Evolutionary conservation across 2,888 invertebrate genomes (phyloP).

Genomic region (Cordylochernes scorpioides): DNA sequence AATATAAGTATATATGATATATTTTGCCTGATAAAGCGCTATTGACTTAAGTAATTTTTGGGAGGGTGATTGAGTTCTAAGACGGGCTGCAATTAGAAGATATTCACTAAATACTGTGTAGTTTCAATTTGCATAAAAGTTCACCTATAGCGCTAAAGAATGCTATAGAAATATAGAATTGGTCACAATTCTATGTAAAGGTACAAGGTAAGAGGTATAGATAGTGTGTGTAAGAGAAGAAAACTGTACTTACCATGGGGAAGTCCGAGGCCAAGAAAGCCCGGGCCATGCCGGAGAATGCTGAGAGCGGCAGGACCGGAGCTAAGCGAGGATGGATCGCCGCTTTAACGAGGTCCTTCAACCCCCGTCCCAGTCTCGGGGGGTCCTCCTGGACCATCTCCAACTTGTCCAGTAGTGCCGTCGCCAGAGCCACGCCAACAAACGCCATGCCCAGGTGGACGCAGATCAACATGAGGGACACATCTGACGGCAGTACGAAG

Average conservation of each 20-base stretch:
- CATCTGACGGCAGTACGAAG: slow-evolving; percentile 9
- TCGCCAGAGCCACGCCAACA: slow-evolving; percentile 9
- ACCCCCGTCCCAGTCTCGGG: slow-evolving; percentile 6
- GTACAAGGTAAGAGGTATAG: too few species aligned
- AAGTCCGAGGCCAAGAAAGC: slow-evolving; percentile 14
- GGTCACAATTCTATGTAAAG: too few species aligned
- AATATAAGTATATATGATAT: too few species aligned
- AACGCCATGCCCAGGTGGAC: slow-evolving; percentile 9
- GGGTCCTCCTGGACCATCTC: slow-evolving; percentile 13
- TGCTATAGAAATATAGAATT: too few species aligned
- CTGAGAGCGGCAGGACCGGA: slow-evolving; percentile 12
- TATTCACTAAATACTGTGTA: too few species aligned
- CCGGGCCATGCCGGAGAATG: slow-evolving; percentile 13
- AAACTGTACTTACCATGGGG: slow-evolving; percentile 10
- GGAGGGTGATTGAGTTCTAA: too few species aligned
- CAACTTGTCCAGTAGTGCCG: slow-evolving; percentile 11
- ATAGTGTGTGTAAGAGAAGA: not conserved
- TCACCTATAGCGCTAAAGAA: too few species aligned
- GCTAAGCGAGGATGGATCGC: slow-evolving; percentile 9
- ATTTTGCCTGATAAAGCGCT: too few species aligned
- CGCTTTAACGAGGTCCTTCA: slow-evolving; percentile 8
- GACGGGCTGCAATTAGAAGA: too few species aligned
- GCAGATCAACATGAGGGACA: slow-evolving; percentile 9
- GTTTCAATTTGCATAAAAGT: too few species aligned
- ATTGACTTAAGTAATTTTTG: too few species aligned